Base-by-base conservation (phyloP, 2,888 invertebrate species). In the Eubasilissa splendida region DNA sequence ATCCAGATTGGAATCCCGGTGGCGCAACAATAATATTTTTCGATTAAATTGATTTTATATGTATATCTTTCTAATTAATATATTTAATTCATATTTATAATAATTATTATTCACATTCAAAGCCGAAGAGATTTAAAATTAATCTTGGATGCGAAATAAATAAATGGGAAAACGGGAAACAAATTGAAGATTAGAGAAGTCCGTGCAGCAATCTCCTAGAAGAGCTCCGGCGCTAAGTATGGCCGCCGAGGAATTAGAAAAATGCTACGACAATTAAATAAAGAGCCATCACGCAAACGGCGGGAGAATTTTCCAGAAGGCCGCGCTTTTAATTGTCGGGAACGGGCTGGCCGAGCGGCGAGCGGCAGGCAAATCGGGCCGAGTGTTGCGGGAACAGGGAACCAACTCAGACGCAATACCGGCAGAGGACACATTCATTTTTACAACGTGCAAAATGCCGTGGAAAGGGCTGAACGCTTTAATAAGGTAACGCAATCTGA, bases 241-340 rank as follows among this genome's bases (percentile, higher is more conserved):
- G 14, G 76, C 76, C 66, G 77, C 66, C 31, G 42, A 71, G 58
- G 74, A 77, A 82, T 82, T 80, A 82, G 60, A 80, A 82, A 82
- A 82, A 66, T 80, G 80, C 66, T 79, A 80, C 82, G 80, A 77
- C 82, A 79, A 82, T 82, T 82, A 82, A 82, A 80, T 80, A 82
- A 80, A 82, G 80, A 77, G 65, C 80, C 80, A 71, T 75, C 77
- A 73, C 50, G 76, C 71, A 73, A 54, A 75, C 56, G 56, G 70
- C 65, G 75, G 76, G 71, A 52, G 77, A 71, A 77, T 77, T 74
- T 80, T 80, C 73, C 77, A 66, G 82, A 76, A 78, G 80, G 75
- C 74, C 76, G 65, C 65, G 63, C 54, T 71, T 78, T 77, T 82
- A 80, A 80, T 78, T 82, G 80, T 71, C 66, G 76, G 54, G 71